These are phyloP conservation scores for Cepaea nemoralis DNA, from an alignment of 1,140 invertebrate genomes.

Conservation along the genomic window DNA sequence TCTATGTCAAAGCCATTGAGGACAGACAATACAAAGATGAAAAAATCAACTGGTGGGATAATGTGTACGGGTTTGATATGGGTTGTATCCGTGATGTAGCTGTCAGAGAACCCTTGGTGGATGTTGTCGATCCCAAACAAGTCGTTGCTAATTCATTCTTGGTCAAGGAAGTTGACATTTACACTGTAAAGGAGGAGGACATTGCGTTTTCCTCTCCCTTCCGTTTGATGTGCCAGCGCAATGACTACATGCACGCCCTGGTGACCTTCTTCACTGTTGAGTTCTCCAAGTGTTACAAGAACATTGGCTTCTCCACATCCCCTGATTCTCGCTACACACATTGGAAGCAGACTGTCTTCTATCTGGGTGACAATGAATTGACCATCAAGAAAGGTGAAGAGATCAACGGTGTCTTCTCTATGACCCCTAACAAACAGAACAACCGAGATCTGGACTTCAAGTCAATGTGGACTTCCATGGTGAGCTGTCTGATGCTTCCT, in stretches of 20 bases:
- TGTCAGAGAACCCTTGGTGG: constrained; percentile 97
- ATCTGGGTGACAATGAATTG: too few relatives aligned
- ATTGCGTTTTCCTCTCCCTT: constrained; percentile 93
- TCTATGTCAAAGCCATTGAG: constrained; percentile 94
- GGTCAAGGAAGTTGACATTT: constrained; percentile 92
- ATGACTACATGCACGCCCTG: constrained; percentile 97
- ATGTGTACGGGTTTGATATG: constrained; percentile 99
- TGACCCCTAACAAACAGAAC: too few relatives aligned
- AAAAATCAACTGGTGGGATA: constrained; percentile 99
- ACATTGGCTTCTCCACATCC: constrained; percentile 97
- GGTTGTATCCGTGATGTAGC: constrained; percentile 97
- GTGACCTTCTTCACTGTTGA: constrained; percentile 99
- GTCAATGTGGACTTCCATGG: too few relatives aligned
- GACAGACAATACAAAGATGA: constrained; percentile 99
- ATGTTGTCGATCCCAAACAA: constrained; percentile 97
- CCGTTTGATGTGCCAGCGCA: constrained; percentile 85
- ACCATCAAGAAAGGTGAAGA: too few relatives aligned
- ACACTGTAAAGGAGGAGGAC: constrained; percentile 95
- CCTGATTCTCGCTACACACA: too few relatives aligned
- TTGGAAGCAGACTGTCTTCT: too few relatives aligned
- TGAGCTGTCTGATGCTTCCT: too few relatives aligned
- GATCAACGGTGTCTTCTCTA: too few relatives aligned
- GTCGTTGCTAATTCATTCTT: constrained; percentile 82
- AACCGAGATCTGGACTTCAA: too few relatives aligned
- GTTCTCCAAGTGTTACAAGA: constrained; percentile 98